These are phyloP conservation scores for Stichopus chloronotus DNA, from an alignment of 35 echinoderm and acorn worm genomes.

Conservation along the genomic window DNA sequence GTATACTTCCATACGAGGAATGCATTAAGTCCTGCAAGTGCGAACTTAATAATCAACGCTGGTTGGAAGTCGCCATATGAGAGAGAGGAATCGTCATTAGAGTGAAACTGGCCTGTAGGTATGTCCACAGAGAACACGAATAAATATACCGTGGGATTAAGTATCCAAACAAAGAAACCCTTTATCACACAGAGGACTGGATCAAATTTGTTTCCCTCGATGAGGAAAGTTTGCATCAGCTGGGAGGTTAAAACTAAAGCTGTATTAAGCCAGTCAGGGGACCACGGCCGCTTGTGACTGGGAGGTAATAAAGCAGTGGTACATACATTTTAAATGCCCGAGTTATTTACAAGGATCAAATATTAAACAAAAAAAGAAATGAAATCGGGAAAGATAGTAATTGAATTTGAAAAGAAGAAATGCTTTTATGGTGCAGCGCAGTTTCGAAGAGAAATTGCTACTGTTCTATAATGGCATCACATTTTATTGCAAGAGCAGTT, in stretches of 20 bases:
- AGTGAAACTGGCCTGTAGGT: background rate
- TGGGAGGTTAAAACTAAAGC: background rate
- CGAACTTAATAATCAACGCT: no score
- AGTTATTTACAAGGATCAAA: background rate
- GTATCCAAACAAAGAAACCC: background rate
- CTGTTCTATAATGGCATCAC: no score
- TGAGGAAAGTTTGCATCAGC: background rate
- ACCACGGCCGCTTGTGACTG: background rate
- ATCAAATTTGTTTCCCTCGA: background rate
- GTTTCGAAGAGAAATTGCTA: no score
- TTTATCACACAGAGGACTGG: no score
- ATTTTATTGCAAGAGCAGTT: no score
- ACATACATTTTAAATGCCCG: background rate
- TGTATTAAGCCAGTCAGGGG: no score
- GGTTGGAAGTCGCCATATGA: no score
- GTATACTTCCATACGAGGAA: no score
- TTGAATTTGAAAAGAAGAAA: background rate
- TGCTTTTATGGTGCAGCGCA: no score
- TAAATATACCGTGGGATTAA: background rate
- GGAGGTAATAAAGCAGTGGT: background rate
- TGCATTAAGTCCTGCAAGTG: no score
- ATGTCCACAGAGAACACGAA: background rate
- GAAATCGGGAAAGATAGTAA: background rate
- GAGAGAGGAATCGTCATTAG: no score
- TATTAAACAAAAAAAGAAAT: background rate